phyloP scores from a whole-genome alignment of 35 echinoderm and acorn worm species.

The Apostichopus californicus region DNA sequence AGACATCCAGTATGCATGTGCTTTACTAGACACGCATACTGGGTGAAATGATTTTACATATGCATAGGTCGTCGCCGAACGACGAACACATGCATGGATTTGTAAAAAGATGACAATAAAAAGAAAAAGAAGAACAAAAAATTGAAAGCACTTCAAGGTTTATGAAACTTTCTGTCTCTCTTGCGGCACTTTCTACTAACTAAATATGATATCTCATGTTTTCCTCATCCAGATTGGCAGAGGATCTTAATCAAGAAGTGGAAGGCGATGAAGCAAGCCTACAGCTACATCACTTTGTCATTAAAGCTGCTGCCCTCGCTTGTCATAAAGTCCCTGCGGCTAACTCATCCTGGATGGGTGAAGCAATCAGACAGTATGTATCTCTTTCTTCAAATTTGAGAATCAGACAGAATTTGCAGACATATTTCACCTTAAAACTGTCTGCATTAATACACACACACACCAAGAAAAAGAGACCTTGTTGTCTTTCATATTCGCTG shows the following conservation, averaged over 20 bases:
- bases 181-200: no score
- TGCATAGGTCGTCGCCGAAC: conserved; percentile 42
- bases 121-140: no score
- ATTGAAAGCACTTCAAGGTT: no score
- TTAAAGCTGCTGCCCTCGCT: conserved; percentile 86
- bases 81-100: conserved; percentile 69
- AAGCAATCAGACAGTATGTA: conserved; percentile 96
- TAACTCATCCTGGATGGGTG: conserved; percentile 93
- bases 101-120: not conserved
- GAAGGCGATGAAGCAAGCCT: conserved; percentile 55
- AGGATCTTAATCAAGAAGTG: conserved; percentile 76
- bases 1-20: no score
- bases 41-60: no score
- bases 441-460: no score
- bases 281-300: conserved; percentile 82
- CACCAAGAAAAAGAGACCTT: no score
- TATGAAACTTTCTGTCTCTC: no score
- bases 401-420: no score
- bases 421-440: no score
- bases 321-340: conserved; percentile 87
- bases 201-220: not conserved
- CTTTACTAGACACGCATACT: no score
- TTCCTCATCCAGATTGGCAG: conserved; percentile 58
- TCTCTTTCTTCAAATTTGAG: not conserved
- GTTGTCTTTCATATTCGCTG: no score